Evolutionary conservation across 2,888 invertebrate species (phyloP), one percentile per base, ranked within the genome.

Genomic region (Loripinus fragilis): DNA sequence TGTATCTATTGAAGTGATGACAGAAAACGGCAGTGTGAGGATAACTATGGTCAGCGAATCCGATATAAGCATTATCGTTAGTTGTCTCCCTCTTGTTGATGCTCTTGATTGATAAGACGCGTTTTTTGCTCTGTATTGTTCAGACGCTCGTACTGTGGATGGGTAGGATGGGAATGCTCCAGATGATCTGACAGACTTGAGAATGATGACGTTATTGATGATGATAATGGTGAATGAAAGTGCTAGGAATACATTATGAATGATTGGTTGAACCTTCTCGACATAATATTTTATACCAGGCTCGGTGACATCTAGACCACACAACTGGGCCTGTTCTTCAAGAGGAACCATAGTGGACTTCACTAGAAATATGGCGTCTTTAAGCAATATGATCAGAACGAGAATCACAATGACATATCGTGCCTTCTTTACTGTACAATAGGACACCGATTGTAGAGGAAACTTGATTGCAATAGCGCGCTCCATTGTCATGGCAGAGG

Each of bases 401-500:
- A 89, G 75, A n/a, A 69, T 71, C 15, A 75, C 23, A 0, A 83
- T 83, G 2, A 85, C 86, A 15, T 80, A 78, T 76, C 86, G 88
- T 30, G 88, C 89, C 42, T 87, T 78, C 45, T 81, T 76, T 2
- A 78, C 78, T 0, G 88, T 89, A 68, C 90, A 89, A 70, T 85
- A 80, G 0, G 64, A 74, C 20, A 80, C 65, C 0, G 89, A 86
- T 60, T 88, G 86, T 28, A 90, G 72, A 10, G 90, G 89, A 70
- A 88, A 87, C 38, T 78, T 82, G 7, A 90, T 83, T 2, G 90
- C 89, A 15, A 89, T 70, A 3, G 87, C 85, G 10, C 89, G 81
- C 55, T 89, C 90, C 8, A 88, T 76, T n/a, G 89, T 90, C 90
- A 89, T 90, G 38, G 87, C 89, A 2, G 85, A 87, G 0, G 89